Base-by-base conservation (phyloP, 2,888 invertebrate genomes). In the Trissolcus japonicus region DNA sequence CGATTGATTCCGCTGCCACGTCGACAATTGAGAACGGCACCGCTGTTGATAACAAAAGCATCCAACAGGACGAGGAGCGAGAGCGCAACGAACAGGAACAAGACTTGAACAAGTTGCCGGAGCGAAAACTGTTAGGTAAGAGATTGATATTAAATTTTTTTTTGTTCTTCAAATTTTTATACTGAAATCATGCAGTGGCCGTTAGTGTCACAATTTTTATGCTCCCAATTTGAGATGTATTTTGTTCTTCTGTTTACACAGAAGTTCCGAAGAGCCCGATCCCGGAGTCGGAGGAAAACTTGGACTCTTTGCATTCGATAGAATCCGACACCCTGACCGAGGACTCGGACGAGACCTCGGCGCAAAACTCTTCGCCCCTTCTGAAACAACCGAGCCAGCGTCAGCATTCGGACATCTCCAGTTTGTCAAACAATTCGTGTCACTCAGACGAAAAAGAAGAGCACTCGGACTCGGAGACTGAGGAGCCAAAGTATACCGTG, bases 401-500 rank as follows among this genome's bases (percentile, higher is more conserved):
- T 6, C 87, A 87, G 41, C 82, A 86, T 56, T 88, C 87, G 0
- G 84, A 87, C 50, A 84, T 84, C 6, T 87, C 88, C 1, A 88
- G 86, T 35, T 84, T 82, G 25, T 87, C 87, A 1, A 86, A 86
- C 43, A 86, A 86, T 59, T 87, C 88, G 0, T 86, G 76, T 0
- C 84, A 86, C 53, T 88, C 87, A 3, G 88, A 89, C 69, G 87
- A 88, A 2, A 87, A 88, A 29, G 88, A 89, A 9, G 87, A 86
- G 14, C 86, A 86, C 35, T 84, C 85, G 16, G 89, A 89, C 25
- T 88, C 86, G 0, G 89, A 90, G 50, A 87, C 82, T 56, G 90
- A 90, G 2, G 90, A 90, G 76, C 90, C 90, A 0, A 89, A 90
- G 59, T 90, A 89, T 80, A 89, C 90, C 0, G 90, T 90, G 0